phyloP scores from a whole-genome alignment of 2,888 invertebrate species.

The Apodemia duryi region DNA sequence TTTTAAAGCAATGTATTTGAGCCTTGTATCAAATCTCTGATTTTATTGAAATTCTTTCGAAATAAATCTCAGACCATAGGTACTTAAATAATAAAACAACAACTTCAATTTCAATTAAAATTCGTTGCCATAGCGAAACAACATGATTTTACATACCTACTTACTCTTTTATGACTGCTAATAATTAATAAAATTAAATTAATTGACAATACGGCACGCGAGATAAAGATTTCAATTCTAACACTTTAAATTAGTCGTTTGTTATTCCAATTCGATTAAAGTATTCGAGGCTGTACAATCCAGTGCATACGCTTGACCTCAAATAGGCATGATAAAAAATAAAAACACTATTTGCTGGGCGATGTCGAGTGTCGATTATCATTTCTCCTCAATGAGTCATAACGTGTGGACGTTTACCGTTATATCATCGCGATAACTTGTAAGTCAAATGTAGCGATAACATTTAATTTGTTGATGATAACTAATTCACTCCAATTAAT shows the following conservation, averaged over 20 bases:
- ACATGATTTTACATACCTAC: no score
- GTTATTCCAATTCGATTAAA: neutral
- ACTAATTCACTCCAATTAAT: neutral
- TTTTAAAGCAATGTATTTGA: no score
- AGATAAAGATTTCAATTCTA: no score
- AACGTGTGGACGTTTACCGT: neutral
- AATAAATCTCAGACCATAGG: no score
- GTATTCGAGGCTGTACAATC: neutral
- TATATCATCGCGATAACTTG: neutral
- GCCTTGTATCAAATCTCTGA: no score
- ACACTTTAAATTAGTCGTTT: neutral
- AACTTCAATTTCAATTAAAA: no score
- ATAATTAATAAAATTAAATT: no score
- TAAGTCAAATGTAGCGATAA: neutral
- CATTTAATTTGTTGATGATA: neutral
- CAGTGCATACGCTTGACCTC: neutral
- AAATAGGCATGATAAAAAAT: neutral
- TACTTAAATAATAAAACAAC: no score
- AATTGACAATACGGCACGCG: no score
- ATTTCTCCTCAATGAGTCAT: neutral
- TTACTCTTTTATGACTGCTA: no score
- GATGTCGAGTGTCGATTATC: neutral
- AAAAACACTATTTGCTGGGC: slow-evolving; percentile 1
- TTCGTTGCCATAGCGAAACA: no score
- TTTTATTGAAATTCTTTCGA: no score